Percentiles rank a stretch among this genome's conserved stretches.
Conservation (phyloP, 2,797 vertebrate genomes). For the Micromesistius poutassou region DNA sequence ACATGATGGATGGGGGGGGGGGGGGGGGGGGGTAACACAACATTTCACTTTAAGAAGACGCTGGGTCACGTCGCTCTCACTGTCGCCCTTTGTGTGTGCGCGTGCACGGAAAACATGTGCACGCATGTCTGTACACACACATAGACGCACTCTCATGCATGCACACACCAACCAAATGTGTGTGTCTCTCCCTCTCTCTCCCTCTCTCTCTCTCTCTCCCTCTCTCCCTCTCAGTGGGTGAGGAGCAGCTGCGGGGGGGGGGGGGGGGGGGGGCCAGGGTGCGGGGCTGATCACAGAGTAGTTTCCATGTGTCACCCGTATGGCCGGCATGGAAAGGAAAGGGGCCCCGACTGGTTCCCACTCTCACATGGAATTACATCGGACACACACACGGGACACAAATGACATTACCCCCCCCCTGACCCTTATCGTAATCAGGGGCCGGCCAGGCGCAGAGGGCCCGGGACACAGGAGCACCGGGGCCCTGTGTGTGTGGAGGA, state of each 20-base stretch:
- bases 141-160: not conserved
- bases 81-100: too few species aligned
- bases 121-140: not conserved
- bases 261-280: too few species aligned
- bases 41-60: not conserved
- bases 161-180: not conserved
- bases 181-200: too few species aligned
- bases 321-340: conserved; percentile 38
- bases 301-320: not conserved
- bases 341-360: conserved; percentile 4
- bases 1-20: too few species aligned
- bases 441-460: not conserved
- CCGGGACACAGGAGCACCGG: not conserved
- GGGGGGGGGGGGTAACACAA: not conserved
- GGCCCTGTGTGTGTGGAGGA: not conserved
- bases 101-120: too few species aligned
- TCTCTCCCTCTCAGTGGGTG: too few species aligned
- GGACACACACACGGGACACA: conserved; percentile 13
- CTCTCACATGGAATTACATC: conserved; percentile 16
- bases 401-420: conserved; percentile 6
- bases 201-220: too few species aligned
- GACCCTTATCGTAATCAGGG: not conserved
- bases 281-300: too few species aligned
- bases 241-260: too few species aligned
- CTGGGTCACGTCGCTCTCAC: not conserved